Base-by-base conservation (phyloP, 2,888 invertebrate species). In the Ptilodon capucinus region DNA sequence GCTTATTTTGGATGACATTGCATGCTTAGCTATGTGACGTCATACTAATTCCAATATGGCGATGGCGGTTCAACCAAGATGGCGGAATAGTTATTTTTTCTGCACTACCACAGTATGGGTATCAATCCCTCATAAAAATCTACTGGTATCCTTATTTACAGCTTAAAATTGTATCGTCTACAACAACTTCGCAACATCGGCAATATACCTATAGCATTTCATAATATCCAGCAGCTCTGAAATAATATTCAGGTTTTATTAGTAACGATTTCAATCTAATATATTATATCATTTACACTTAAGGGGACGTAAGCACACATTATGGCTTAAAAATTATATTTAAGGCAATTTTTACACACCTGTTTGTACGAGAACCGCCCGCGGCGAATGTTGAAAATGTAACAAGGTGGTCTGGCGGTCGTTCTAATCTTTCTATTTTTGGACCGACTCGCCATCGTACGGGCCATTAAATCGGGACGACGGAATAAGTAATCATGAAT, bases 391-490 rank as follows among this genome's bases (percentile, higher is more conserved):
- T 64, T 68, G 60, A 60, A 80, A 78, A 70, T 78, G 76, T 80
- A 76, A 76, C 82, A 73, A 82, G 83, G 81, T 75, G 67, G 75
- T 70, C 72, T 38, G 60, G 68, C 61, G 53, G 51, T 68, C 64
- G 57, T 59, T 71, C 71, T 77, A 79, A 78, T 80, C 76, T 74
- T 69, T 77, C 76, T 81, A 76, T 74, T 81, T 83, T 77, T 60
- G 76, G 76, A 60, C 46, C 58, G 61, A 55, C 53, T 48, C 34
- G 54, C 63, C 60, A 56, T 56, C 57, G 52, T 44, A 54, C 60
- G 57, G 64, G 55, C 66, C 65, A 74, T 74, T 76, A 71, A 75
- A 71, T 66, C 66, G 60, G 68, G 66, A 70, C 73, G 65, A 65
- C 57, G 56, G 68, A 72, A 76, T 78, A 78, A 78, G 75, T 74